phyloP scores from a whole-genome alignment of 2,797 vertebrate species.

The Spea hammondii region DNA sequence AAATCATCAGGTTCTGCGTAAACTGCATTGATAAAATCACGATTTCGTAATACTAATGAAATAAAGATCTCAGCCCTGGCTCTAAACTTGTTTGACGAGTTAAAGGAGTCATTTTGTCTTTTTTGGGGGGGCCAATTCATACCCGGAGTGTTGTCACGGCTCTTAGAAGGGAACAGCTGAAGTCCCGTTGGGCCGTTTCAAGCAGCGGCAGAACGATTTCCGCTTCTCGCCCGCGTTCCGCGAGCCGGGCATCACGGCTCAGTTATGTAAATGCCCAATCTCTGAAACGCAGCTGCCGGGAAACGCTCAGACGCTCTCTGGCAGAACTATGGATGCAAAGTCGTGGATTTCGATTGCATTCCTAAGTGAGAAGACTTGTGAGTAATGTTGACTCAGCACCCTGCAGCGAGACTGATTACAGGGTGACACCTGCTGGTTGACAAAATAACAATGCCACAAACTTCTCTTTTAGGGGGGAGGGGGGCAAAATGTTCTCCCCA shows the following conservation, averaged over 20 bases:
- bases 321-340: conserved; percentile 39
- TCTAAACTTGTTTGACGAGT: conserved; percentile 55
- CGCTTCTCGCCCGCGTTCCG: conserved; percentile 5
- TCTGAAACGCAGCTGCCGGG: conserved; percentile 23
- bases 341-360: conserved; percentile 49
- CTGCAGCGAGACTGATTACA: conserved; percentile 46
- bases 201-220: conserved; percentile 44
- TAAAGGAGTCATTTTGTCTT: conserved; percentile 60
- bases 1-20: conserved; percentile 56
- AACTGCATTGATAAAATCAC: conserved; percentile 55
- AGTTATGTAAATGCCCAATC: conserved; percentile 38
- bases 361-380: conserved; percentile 45
- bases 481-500: conserved; percentile 12
- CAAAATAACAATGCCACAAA: conserved; percentile 53
- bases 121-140: conserved; percentile 46
- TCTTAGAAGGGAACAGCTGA: conserved; percentile 50
- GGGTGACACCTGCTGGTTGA: conserved; percentile 52
- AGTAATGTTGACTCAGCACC: conserved; percentile 53
- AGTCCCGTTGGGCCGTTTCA: conserved; percentile 45
- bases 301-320: conserved; percentile 24
- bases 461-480: conserved; percentile 23
- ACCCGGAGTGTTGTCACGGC: background rate
- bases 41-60: conserved; percentile 2
- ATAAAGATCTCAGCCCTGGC: conserved; percentile 47
- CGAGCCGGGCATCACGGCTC: conserved; percentile 34